Evolutionary conservation across 2,888 invertebrate species (phyloP).

Genomic region (Drosophila acutilabella): DNA sequence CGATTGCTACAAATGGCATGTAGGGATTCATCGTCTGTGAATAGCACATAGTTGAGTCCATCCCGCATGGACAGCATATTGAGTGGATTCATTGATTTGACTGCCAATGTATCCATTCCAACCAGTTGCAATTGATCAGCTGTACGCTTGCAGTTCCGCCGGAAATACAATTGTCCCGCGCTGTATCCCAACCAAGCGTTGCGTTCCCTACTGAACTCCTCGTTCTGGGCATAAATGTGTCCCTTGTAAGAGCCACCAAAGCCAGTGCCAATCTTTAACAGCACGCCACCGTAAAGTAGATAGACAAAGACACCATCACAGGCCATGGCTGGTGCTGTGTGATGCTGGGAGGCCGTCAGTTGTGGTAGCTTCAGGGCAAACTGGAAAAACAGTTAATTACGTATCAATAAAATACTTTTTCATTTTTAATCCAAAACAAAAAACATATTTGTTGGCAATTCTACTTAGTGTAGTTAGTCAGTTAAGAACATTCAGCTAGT

Average conservation of each 20-base stretch:
- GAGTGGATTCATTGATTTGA: slow-evolving; percentile 85
- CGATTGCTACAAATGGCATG: slow-evolving; percentile 92
- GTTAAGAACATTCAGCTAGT: too few relatives aligned
- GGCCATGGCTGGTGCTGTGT: slow-evolving; percentile 87
- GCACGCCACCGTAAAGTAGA: slow-evolving; percentile 92
- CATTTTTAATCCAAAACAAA: too few relatives aligned
- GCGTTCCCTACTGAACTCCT: slow-evolving; percentile 92
- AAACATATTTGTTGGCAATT: too few relatives aligned
- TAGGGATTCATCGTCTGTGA: slow-evolving; percentile 92
- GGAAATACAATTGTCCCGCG: slow-evolving; percentile 92
- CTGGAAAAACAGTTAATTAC: slow-evolving; percentile 32
- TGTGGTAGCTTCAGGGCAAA: slow-evolving; percentile 77
- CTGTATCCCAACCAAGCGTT: slow-evolving; percentile 95
- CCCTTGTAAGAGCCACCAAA: slow-evolving; percentile 96
- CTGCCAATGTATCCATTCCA: slow-evolving; percentile 86
- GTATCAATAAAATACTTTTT: too few relatives aligned
- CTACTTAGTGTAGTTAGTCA: too few relatives aligned
- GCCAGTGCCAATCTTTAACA: slow-evolving; percentile 97
- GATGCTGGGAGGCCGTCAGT: slow-evolving; percentile 24
- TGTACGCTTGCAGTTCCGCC: slow-evolving; percentile 86
- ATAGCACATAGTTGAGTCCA: slow-evolving; percentile 85
- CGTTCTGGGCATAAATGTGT: slow-evolving; percentile 93
- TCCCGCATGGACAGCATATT: slow-evolving; percentile 83
- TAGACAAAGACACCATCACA: slow-evolving; percentile 97
- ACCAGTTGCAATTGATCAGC: slow-evolving; percentile 85